Conservation (phyloP, 2,113 vertebrate species). For the Falco punctatus region DNA sequence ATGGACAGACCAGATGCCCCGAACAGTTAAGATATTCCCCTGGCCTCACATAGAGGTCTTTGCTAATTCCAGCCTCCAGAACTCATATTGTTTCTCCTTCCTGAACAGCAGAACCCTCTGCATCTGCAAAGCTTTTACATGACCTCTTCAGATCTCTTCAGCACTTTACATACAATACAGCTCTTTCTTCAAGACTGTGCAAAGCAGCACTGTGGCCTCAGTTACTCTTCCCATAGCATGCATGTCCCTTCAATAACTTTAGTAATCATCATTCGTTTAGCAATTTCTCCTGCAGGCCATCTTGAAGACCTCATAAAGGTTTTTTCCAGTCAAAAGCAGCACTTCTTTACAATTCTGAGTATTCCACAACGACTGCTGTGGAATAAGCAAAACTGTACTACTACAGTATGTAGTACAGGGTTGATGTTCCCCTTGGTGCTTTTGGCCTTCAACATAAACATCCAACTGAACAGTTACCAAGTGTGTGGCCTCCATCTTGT, state of each 20-base stretch:
- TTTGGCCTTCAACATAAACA: neutral
- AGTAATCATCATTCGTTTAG: neutral
- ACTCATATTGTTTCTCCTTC: neutral
- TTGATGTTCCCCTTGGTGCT: accelerated
- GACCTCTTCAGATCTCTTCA: neutral
- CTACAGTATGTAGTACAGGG: neutral
- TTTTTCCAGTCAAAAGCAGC: neutral
- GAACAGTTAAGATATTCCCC: neutral
- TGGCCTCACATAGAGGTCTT: neutral
- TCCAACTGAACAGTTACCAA: neutral
- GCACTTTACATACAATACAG: no score
- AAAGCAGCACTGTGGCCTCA: neutral
- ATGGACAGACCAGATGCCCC: neutral
- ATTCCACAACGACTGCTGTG: accelerated
- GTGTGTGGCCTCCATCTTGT: neutral
- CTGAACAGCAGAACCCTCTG: neutral
- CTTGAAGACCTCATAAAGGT: neutral
- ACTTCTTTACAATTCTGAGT: neutral
- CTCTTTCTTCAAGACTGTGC: neutral
- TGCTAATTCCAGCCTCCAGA: neutral
- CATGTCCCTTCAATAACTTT: neutral
- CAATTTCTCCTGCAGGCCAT: neutral
- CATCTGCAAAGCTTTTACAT: neutral
- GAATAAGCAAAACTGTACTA: neutral
- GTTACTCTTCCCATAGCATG: neutral